These are phyloP conservation scores for Diachasmimorpha longicaudata DNA, from an alignment of 1,140 invertebrate genomes.

Conservation along the genomic window DNA sequence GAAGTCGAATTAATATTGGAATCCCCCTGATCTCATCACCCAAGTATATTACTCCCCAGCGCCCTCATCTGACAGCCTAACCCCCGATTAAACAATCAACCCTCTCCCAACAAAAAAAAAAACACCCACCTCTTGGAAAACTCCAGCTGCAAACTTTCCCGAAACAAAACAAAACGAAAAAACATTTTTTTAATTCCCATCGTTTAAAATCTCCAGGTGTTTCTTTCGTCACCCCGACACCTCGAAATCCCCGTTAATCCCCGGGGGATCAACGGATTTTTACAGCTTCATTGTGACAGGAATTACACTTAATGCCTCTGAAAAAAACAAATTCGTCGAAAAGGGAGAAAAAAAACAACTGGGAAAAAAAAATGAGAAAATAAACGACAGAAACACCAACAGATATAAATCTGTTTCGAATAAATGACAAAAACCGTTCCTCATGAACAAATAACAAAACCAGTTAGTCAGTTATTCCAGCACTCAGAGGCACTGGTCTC, in stretches of 20 bases:
- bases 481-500: background rate
- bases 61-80: too few relatives aligned
- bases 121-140: background rate
- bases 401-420: background rate
- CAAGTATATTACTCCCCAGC: too few relatives aligned
- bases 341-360: slow-evolving; percentile 20
- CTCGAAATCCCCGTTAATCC: background rate
- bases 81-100: too few relatives aligned
- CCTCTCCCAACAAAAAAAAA: background rate
- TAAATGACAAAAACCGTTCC: too few relatives aligned
- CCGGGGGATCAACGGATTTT: background rate
- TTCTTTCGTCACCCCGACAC: background rate
- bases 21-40: too few relatives aligned
- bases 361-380: slow-evolving; percentile 7
- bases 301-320: background rate
- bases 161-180: background rate
- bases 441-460: too few relatives aligned
- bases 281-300: slow-evolving; percentile 4
- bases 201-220: slow-evolving; percentile 2
- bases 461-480: too few relatives aligned
- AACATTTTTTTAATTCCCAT: background rate
- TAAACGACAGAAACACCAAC: background rate
- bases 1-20: too few relatives aligned
- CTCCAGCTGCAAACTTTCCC: background rate
- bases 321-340: background rate